Evolutionary conservation across 2,888 invertebrate genomes (phyloP).

Genomic region (Archips crataeganus): DNA sequence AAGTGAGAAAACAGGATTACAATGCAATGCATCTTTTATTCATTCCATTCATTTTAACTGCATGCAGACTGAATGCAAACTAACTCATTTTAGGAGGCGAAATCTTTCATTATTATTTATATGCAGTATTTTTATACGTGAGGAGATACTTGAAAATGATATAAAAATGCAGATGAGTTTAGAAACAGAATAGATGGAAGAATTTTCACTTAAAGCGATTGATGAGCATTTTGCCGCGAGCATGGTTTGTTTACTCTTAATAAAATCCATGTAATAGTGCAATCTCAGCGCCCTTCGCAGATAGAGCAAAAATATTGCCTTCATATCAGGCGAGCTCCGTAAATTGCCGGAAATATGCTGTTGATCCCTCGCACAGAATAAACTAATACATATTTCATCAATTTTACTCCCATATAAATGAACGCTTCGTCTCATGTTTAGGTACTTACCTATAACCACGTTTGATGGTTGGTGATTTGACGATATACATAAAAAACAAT

Average conservation of each 20-base stretch:
- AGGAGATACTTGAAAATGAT: not conserved
- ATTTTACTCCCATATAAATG: conserved; percentile 45
- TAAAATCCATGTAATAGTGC: conserved; percentile 66
- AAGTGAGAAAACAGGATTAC: conserved; percentile 45
- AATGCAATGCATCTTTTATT: conserved; percentile 52
- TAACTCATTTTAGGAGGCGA: conserved; percentile 25
- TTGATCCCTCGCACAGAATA: conserved; percentile 65
- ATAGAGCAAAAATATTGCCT: conserved; percentile 73
- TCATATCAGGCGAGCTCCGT: conserved; percentile 65
- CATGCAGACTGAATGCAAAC: conserved; percentile 39
- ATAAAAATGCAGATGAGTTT: not conserved
- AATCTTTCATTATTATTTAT: conserved; percentile 21
- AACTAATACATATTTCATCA: conserved; percentile 71
- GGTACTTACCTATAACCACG: too few relatives aligned
- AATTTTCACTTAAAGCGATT: conserved; percentile 45
- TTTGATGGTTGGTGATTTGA: not conserved
- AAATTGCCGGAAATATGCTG: conserved; percentile 72
- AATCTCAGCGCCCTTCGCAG: conserved; percentile 70
- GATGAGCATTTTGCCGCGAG: conserved; percentile 46
- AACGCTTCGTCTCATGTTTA: conserved; percentile 3
- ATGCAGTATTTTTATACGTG: not conserved
- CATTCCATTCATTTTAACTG: conserved; percentile 52
- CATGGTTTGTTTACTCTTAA: conserved; percentile 55
- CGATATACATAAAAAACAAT: not conserved
- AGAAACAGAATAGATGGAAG: not conserved